Evolutionary conservation across 2,113 vertebrate species (phyloP).

Genomic region (Otus sunia): DNA sequence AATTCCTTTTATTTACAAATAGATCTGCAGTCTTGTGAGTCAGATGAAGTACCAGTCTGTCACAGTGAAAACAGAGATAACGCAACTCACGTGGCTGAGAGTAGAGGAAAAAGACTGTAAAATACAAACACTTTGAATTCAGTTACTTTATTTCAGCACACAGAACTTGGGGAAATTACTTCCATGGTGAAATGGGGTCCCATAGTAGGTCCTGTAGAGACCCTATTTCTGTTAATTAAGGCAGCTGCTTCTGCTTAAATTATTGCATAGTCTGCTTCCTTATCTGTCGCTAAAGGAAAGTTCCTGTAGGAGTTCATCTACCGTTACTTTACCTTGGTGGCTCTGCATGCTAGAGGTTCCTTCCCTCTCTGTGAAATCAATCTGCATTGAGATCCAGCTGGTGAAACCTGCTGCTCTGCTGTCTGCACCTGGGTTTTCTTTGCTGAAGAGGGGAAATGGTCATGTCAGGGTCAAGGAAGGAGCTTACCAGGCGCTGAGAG

Average conservation of each 20-base stretch:
- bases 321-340: not conserved
- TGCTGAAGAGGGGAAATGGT: not conserved
- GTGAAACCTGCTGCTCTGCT: not conserved
- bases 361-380: not conserved
- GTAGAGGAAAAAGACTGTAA: not conserved
- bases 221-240: not conserved
- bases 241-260: not conserved
- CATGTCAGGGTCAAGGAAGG: not conserved
- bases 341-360: not conserved
- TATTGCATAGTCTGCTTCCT: not conserved
- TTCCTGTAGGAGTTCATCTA: not conserved
- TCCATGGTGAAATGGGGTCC: not conserved
- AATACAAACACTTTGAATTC: not conserved
- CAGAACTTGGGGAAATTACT: not conserved
- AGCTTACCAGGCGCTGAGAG: not conserved
- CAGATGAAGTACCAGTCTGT: not conserved
- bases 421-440: not conserved
- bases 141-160: not conserved
- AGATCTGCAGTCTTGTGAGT: not conserved
- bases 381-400: not conserved
- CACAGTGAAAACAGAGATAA: not conserved
- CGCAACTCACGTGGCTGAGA: fast-evolving
- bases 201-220: not conserved
- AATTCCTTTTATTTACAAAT: slow-evolving; percentile 8
- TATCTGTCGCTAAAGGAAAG: not conserved